Conservation (phyloP, 2,113 vertebrate genomes). For the Nibea albiflora region DNA sequence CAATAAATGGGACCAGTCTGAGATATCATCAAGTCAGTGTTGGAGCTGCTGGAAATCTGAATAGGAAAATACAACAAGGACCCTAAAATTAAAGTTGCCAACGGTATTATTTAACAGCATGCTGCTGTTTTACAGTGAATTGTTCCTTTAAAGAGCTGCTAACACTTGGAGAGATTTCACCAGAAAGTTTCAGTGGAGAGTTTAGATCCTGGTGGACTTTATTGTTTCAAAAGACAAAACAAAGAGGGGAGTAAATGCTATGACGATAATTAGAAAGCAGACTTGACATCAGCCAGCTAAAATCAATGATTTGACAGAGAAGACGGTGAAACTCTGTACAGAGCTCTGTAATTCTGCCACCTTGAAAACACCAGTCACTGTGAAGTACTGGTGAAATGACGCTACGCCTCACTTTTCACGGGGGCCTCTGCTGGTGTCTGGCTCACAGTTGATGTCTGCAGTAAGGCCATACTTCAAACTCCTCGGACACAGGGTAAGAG, state of each 20-base stretch:
- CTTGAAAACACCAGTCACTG: background rate
- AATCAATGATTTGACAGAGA: background rate
- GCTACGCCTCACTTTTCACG: background rate
- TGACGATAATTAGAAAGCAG: background rate
- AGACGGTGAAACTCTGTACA: background rate
- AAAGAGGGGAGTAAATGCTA: no score
- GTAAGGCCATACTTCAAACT: background rate
- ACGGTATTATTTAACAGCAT: background rate
- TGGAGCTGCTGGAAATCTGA: background rate
- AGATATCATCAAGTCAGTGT: background rate
- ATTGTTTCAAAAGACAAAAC: no score
- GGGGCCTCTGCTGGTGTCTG: no score
- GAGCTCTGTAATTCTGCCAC: background rate
- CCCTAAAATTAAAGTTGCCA: background rate
- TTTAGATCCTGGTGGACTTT: no score
- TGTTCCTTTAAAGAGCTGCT: background rate
- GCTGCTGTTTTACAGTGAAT: background rate
- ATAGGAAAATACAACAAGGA: background rate
- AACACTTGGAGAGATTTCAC: no score
- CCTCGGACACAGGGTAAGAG: background rate
- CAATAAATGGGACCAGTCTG: background rate
- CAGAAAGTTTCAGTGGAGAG: no score
- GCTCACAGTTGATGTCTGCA: background rate
- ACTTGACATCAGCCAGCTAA: background rate
- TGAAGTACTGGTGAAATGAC: background rate